Evolutionary conservation across 2,113 vertebrate genomes (phyloP), one percentile per base, ranked within the genome.

Genomic region (Ginglymostoma cirratum): DNA sequence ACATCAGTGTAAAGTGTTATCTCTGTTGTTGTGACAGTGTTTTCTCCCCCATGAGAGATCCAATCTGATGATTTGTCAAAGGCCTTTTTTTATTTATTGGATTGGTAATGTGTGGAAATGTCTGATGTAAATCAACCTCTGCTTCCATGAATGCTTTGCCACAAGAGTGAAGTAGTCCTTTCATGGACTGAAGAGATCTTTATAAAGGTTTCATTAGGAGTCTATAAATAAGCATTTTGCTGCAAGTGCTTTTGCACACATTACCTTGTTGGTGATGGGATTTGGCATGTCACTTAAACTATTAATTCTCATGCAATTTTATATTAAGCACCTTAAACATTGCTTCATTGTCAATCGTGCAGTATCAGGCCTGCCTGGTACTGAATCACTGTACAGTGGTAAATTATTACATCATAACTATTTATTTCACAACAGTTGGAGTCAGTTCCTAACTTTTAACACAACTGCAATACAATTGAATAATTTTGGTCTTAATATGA

Each of bases 211-310:
- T 96, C 80, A 78, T 97, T 98, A n/a, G 27, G 96, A 97, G 97
- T 97, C 97, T 97, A 97, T 97, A 97, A 96, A 95, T 96, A 69
- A 87, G 96, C 96, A 97, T 97, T 97, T 97, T 97, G 96, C 87
- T 48, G 10, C 17, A 42, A 89, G 24, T 94, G 93, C 10, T 34
- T 45, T 93, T 3, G 61, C 34, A 66, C 12, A 42, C 45, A 12
- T 94, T n/a, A 3, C 19, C 19, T 69, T 94, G 23, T 45, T 69
- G 21, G 42, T 93, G n/a, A 93, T 42, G 21, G 92, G 45, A 94
- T 94, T 70, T 3, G 3, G 66, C 69, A 42, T 69, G 38, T 94
- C 5, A 24, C 45, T 94, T 94, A 67, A 69, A 45, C 38, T 67
- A 69, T 94, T 94, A 94, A 2, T 17, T 42, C 69, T 70, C 21